Evolutionary conservation across 1,140 invertebrate species (phyloP).

Genomic region (Lordiphosa mommai): DNA sequence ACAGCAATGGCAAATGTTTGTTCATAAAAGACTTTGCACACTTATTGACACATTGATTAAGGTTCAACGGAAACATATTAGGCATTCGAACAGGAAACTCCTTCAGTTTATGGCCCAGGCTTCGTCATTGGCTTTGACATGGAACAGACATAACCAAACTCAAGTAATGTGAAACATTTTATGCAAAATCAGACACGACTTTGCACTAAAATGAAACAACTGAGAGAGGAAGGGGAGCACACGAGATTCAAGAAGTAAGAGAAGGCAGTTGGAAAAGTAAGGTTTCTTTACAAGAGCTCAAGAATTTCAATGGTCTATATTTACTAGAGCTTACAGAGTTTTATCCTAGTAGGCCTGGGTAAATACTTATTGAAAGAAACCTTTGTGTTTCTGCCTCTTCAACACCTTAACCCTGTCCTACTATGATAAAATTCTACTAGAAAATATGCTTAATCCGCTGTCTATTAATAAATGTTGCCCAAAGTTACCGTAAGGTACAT

Average conservation of each 20-base stretch:
- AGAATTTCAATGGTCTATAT: too few species aligned
- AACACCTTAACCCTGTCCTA: too few species aligned
- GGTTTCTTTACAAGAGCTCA: too few species aligned
- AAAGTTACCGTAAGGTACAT: too few species aligned
- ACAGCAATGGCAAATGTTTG: constrained; percentile 61
- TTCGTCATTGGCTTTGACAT: constrained; percentile 17
- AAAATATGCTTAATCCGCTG: too few species aligned
- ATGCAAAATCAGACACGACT: constrained; percentile 68
- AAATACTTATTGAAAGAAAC: too few species aligned
- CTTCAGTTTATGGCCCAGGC: not conserved
- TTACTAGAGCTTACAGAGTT: too few species aligned
- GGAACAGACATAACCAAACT: constrained; percentile 14
- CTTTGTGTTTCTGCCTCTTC: too few species aligned
- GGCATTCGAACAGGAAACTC: constrained; percentile 37
- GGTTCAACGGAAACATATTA: constrained; percentile 52
- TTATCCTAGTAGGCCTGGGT: too few species aligned
- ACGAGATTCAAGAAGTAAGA: not conserved
- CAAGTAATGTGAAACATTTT: constrained; percentile 30
- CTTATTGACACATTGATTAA: constrained; percentile 60
- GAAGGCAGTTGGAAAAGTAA: too few species aligned
- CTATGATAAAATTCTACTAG: too few species aligned
- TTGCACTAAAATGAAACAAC: constrained; percentile 49
- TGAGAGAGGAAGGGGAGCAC: not conserved
- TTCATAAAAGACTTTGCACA: constrained; percentile 27
- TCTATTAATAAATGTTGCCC: too few species aligned